Conservation (phyloP, 2,888 invertebrate genomes). For the Calliopum simillimum region DNA sequence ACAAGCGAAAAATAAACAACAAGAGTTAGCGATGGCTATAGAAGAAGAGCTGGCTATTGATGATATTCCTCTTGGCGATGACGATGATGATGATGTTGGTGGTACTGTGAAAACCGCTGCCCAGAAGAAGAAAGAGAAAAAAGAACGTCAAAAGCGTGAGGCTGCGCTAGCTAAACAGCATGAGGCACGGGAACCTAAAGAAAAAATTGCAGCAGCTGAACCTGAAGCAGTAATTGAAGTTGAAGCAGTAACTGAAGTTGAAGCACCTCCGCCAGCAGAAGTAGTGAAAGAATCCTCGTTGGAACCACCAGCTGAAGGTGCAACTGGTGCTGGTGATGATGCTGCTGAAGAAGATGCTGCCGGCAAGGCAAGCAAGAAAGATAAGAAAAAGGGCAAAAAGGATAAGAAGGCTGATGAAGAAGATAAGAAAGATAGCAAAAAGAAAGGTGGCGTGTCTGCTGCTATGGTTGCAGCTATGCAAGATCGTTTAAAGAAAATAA, state of each 20-base stretch:
- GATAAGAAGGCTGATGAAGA: slow-evolving; percentile 69
- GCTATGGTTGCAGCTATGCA: slow-evolving; percentile 92
- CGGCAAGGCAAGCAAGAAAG: slow-evolving; percentile 48
- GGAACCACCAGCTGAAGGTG: slow-evolving; percentile 55
- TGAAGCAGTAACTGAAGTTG: slow-evolving; percentile 52
- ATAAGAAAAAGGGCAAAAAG: slow-evolving; percentile 64
- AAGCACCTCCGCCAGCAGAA: slow-evolving; percentile 52
- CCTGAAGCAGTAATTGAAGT: slow-evolving; percentile 55
- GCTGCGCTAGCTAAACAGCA: slow-evolving; percentile 69
- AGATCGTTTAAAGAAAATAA: slow-evolving; percentile 87
- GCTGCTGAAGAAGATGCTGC: slow-evolving; percentile 37
- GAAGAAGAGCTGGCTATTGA: slow-evolving; percentile 64
- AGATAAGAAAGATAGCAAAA: slow-evolving; percentile 70
- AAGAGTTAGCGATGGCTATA: slow-evolving; percentile 35
- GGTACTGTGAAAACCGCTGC: slow-evolving; percentile 82
- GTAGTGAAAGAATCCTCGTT: slow-evolving; percentile 44
- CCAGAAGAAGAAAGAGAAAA: slow-evolving; percentile 91
- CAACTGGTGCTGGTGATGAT: slow-evolving; percentile 51
- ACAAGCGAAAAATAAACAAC: slow-evolving; percentile 16
- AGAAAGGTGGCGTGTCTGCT: slow-evolving; percentile 81
- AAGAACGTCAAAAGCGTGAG: slow-evolving; percentile 81
- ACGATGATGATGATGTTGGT: slow-evolving; percentile 71
- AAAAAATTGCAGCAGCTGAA: slow-evolving; percentile 39
- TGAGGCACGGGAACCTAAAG: slow-evolving; percentile 60
- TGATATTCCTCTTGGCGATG: slow-evolving; percentile 60